Evolutionary conservation across 2,113 vertebrate species (phyloP).

Genomic region (Gambusia holbrooki): DNA sequence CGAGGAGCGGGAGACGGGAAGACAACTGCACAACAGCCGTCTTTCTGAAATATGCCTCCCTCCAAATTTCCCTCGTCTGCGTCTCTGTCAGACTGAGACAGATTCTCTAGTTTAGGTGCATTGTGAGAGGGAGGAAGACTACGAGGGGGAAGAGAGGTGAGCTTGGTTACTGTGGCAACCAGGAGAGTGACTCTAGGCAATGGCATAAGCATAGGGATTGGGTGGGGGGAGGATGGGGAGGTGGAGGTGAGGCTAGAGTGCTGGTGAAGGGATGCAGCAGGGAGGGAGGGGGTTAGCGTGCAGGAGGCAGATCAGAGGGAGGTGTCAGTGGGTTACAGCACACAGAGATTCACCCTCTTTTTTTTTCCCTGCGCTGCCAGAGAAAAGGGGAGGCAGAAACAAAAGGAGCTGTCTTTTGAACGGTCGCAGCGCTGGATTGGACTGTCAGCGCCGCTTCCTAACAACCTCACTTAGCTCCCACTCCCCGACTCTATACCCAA

Average conservation of each 20-base stretch:
- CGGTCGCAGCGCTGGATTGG: slow-evolving; percentile 64
- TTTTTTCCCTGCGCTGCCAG: slow-evolving; percentile 50
- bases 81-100: slow-evolving; percentile 63
- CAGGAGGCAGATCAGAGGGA: slow-evolving; percentile 77
- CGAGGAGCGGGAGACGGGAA: slow-evolving; percentile 43
- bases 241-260: slow-evolving; percentile 45
- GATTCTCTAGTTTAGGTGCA: slow-evolving; percentile 72
- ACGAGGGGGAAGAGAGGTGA: slow-evolving; percentile 68
- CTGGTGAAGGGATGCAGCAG: slow-evolving; percentile 52
- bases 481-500: slow-evolving; percentile 52
- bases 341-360: slow-evolving; percentile 67
- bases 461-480: slow-evolving; percentile 70
- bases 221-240: slow-evolving; percentile 43
- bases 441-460: slow-evolving; percentile 72
- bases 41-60: slow-evolving; percentile 59
- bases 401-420: slow-evolving; percentile 79
- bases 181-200: slow-evolving; percentile 79
- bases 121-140: slow-evolving; percentile 55
- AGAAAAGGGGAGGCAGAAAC: slow-evolving; percentile 73
- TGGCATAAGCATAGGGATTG: slow-evolving; percentile 64
- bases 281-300: slow-evolving; percentile 46
- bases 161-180: slow-evolving; percentile 80
- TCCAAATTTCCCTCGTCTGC: slow-evolving; percentile 34
- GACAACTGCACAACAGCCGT: slow-evolving; percentile 56
- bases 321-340: slow-evolving; percentile 75